Evolutionary conservation across 1,140 invertebrate genomes (phyloP), one percentile per base, ranked within the genome.

Genomic region (Drosophila subobscura): DNA sequence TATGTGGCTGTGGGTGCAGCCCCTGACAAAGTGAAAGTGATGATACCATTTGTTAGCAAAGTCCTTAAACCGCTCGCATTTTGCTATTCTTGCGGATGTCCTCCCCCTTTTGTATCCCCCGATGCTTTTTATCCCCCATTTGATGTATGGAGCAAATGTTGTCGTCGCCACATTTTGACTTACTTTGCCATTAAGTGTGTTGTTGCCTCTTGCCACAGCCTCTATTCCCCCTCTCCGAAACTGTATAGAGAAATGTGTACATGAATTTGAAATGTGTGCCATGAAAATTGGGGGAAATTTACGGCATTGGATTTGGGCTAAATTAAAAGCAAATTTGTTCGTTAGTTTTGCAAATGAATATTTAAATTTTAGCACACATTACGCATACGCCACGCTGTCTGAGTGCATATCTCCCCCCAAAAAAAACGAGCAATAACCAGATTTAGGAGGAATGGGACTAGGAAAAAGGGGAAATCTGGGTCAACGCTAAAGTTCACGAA

Each of bases 321-420:
- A 81, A 85, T 88, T 77, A 81, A 86, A 86, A 81, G 78, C 70
- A 86, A 86, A 86, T 86, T 76, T 81, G 72, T 45, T 59, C 61
- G 74, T 63, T 41, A 65, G 74, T 78, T 77, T 64, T 10, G 20
- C 55, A 49, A 52, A 57, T 75, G 55, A 47, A 55, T 61, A 49
- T 67, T 76, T 60, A 70, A 73, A 54, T 76, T 72, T 50, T 3
- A 7, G 4, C 33, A 37, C 49, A 71, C 55, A 88, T 81, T 81
- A 86, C 77, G 57, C 83, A 86, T 88, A 88, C 81, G 81, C 81
- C 64, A 47, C 44, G 78, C 75, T 86, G 81, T 81, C 83, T 84
- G 65, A 42, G 25, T 10, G 51, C 47, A 56, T 41, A 47, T 10
- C 22, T 37, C 4, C 41, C 16, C 16, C 16, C 16, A 20, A 20